Percentiles rank a stretch among this genome's conserved stretches.
These are phyloP conservation scores for Paramuricea clavata DNA, from an alignment of 92 coral and sea anemone genomes.

Conservation along the genomic window DNA sequence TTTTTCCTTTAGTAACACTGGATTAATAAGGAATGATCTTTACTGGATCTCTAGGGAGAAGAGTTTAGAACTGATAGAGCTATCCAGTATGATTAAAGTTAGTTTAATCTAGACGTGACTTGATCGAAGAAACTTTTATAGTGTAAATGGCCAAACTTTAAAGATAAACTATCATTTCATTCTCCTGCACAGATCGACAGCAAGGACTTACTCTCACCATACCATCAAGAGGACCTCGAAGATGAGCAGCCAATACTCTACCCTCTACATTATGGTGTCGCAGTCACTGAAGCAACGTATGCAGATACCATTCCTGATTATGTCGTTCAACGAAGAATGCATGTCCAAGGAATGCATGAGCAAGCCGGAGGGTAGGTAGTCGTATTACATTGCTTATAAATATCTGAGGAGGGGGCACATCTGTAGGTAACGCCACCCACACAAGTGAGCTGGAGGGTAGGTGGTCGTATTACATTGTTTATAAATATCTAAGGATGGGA, in stretches of 20 bases:
- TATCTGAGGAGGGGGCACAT: too few relatives aligned
- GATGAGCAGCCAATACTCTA: constrained; percentile 72
- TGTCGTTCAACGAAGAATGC: constrained; percentile 68
- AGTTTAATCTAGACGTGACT: too few relatives aligned
- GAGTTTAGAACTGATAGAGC: too few relatives aligned
- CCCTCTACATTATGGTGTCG: constrained; percentile 86
- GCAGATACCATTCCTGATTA: constrained; percentile 75
- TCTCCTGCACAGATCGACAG: constrained; percentile 69
- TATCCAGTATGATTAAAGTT: too few relatives aligned
- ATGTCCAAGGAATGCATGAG: constrained; percentile 65
- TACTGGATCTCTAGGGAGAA: too few relatives aligned
- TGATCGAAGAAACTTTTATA: neutral
- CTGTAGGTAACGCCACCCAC: too few relatives aligned
- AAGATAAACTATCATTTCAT: neutral
- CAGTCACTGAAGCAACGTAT: constrained; percentile 73
- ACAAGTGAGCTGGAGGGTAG: constrained; percentile 85
- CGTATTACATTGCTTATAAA: neutral
- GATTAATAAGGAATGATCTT: too few relatives aligned
- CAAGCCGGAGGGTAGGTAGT: constrained; percentile 83
- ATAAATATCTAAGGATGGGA: neutral
- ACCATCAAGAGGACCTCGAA: constrained; percentile 39
- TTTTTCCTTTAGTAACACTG: too few relatives aligned
- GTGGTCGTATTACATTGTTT: neutral
- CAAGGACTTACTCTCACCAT: constrained; percentile 74
- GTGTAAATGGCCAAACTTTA: too few relatives aligned